Evolutionary conservation across 2,888 invertebrate genomes (phyloP).

Genomic region (Lepidochrysops patricia): DNA sequence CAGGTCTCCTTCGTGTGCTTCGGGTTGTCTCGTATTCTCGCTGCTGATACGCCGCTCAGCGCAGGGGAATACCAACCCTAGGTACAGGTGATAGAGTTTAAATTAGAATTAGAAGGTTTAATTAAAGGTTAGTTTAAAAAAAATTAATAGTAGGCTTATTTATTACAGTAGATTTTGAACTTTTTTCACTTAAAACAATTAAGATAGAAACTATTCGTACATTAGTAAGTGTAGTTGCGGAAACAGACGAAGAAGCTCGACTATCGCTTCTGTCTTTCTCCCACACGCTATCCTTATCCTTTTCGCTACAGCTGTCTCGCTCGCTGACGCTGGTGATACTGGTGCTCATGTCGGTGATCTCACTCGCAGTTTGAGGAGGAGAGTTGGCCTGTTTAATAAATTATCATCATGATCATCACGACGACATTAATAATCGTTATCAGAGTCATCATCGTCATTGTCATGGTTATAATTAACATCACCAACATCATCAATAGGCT

Average conservation of each 20-base stretch:
- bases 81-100: not conserved
- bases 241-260: slow-evolving; percentile 65
- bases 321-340: slow-evolving; percentile 58
- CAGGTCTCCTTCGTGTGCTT: slow-evolving; percentile 87
- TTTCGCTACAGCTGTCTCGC: slow-evolving; percentile 55
- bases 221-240: slow-evolving; percentile 76
- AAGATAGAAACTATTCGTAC: slow-evolving; percentile 51
- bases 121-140: too few relatives aligned
- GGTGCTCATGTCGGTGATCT: slow-evolving; percentile 53
- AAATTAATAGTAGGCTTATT: too few relatives aligned
- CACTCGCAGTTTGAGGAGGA: slow-evolving; percentile 44
- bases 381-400: slow-evolving; percentile 31
- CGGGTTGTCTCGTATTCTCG: slow-evolving; percentile 78
- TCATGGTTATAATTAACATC: too few relatives aligned
- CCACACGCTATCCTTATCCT: slow-evolving; percentile 61
- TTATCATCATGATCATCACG: not conserved
- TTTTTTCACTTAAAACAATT: too few relatives aligned
- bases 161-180: too few relatives aligned
- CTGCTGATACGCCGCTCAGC: slow-evolving; percentile 77
- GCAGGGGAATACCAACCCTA: slow-evolving; percentile 85
- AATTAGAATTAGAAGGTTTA: not conserved
- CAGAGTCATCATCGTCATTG: too few relatives aligned
- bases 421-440: too few relatives aligned
- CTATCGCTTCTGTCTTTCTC: slow-evolving; percentile 61
- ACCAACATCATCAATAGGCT: too few relatives aligned